Base-by-base conservation (phyloP, 2,888 invertebrate species). In the Arctia plantaginis region DNA sequence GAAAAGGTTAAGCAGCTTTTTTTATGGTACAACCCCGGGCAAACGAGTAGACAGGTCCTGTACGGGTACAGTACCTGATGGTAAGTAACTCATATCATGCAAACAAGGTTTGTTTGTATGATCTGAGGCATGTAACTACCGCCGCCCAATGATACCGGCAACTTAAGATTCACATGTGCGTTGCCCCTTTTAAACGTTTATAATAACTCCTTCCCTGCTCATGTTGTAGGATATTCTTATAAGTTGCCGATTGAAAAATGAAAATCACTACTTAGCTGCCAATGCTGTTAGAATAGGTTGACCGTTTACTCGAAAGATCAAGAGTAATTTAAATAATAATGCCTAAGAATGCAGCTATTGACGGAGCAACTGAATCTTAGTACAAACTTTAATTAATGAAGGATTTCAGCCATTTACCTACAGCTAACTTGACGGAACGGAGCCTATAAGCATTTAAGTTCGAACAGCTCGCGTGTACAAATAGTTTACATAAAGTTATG, bases 1-100 rank as follows among this genome's bases (percentile, higher is more conserved):
- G 55, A 55, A 55, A 51, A 55, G n/a, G n/a, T 55, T 55, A 27
- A 55, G n/a, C n/a, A n/a, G n/a, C 51, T 55, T n/a, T n/a, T n/a
- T n/a, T n/a, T n/a, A n/a, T n/a, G n/a, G n/a, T n/a, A n/a, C n/a
- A n/a, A n/a, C n/a, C n/a, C n/a, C n/a, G 35, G 6, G 35, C 35
- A 35, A 35, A 35, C 35, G 35, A 35, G 35, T 35, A 35, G 35
- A 35, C 35, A 6, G 35, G 35, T 35, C 35, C 6, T 35, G 3
- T 35, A 6, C n/a, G n/a, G n/a, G n/a, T n/a, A n/a, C n/a, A n/a
- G n/a, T n/a, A n/a, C n/a, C n/a, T n/a, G n/a, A n/a, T n/a, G n/a
- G n/a, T n/a, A n/a, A n/a, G n/a, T n/a, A n/a, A n/a, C n/a, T n/a
- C n/a, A n/a, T n/a, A n/a, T n/a, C n/a, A n/a, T n/a, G n/a, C n/a